Conservation (phyloP, 2,888 invertebrate genomes). For the Tipula confusa region DNA sequence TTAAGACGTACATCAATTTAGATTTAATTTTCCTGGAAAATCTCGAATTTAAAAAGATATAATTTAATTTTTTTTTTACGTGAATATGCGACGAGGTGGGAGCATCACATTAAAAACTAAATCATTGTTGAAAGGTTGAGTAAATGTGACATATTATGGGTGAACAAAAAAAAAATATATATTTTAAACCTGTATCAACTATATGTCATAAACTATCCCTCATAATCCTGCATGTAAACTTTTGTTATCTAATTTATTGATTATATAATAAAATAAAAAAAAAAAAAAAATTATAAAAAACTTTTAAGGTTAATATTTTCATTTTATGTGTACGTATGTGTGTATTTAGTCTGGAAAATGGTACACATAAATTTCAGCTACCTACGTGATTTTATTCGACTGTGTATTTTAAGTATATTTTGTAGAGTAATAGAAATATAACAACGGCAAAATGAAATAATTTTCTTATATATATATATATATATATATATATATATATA, state of each 20-base stretch:
- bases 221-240: not conserved
- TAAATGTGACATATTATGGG: no score
- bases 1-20: no score
- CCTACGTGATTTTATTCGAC: not conserved
- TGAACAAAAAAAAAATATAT: not conserved
- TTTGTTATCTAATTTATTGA: constrained; percentile 25
- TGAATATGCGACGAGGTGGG: no score
- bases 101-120: not conserved
- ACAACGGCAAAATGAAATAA: not conserved
- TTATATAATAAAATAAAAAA: no score
- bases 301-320: not conserved
- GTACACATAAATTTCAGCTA: not conserved
- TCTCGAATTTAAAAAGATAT: no score
- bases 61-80: no score
- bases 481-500: no score
- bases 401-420: not conserved
- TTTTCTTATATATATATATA: no score
- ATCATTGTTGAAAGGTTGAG: not conserved
- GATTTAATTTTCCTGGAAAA: no score
- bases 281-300: not conserved
- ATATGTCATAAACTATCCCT: not conserved
- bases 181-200: not conserved
- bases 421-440: not conserved
- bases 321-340: not conserved
- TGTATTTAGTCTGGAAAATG: not conserved